These are phyloP conservation scores for Epirrhoe alternata DNA, from an alignment of 2,888 invertebrate species.

Conservation along the genomic window DNA sequence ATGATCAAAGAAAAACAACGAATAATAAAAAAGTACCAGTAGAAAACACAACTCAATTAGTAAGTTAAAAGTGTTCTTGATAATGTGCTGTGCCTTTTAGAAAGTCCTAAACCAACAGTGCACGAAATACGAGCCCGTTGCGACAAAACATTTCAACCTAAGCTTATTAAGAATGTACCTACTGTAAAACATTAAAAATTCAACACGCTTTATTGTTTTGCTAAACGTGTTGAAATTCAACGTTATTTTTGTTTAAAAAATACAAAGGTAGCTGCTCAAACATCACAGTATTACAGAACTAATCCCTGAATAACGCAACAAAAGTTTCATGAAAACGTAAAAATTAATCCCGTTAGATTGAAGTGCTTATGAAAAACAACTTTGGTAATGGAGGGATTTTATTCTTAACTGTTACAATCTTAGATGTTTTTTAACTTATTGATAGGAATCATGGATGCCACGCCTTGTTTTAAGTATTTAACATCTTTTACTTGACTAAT, in stretches of 20 bases:
- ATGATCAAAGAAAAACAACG: background rate
- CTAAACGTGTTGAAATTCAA: constrained; percentile 3
- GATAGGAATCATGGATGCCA: no score
- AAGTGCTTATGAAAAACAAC: background rate
- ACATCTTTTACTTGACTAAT: no score
- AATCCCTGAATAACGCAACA: constrained; percentile 2
- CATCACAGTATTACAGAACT: background rate
- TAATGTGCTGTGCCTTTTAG: constrained; percentile 6
- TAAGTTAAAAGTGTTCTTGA: background rate
- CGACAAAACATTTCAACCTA: background rate
- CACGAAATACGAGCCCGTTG: background rate
- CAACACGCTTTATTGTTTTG: background rate
- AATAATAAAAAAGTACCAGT: no score
- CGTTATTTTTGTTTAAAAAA: constrained; percentile 5
- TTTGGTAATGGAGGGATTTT: constrained; percentile 1
- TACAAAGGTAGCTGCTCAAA: background rate
- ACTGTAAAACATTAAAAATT: background rate
- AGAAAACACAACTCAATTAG: no score
- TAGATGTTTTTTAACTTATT: no score
- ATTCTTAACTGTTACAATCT: constrained; percentile 1
- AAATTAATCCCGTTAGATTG: background rate
- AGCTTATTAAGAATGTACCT: no score
- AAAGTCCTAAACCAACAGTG: constrained; percentile 23
- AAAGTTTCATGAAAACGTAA: background rate
- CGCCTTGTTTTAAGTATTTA: no score